These are phyloP conservation scores for Dolichopus griseipennis DNA, from an alignment of 2,888 invertebrate genomes.

Conservation along the genomic window DNA sequence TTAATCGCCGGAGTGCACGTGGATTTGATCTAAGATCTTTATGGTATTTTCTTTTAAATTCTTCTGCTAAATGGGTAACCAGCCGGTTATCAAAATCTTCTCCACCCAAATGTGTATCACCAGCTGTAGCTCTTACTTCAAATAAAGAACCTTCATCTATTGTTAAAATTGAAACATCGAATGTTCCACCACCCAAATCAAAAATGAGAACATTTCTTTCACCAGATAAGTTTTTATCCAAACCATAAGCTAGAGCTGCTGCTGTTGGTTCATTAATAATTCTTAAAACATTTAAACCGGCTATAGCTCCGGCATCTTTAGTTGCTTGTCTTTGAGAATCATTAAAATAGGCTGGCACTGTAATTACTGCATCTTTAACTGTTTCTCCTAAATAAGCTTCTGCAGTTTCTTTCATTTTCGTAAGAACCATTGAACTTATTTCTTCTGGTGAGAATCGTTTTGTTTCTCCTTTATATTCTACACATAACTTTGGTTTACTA, in stretches of 20 bases:
- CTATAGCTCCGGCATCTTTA: slow-evolving; percentile 86
- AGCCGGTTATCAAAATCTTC: slow-evolving; percentile 83
- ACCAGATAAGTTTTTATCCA: slow-evolving; percentile 72
- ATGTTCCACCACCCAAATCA: slow-evolving; percentile 67
- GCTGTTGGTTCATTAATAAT: slow-evolving; percentile 90
- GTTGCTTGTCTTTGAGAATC: slow-evolving; percentile 85
- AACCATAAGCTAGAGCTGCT: slow-evolving; percentile 85
- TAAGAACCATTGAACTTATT: slow-evolving; percentile 85
- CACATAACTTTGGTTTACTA: slow-evolving; percentile 73
- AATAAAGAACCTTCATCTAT: slow-evolving; percentile 82
- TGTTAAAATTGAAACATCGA: slow-evolving; percentile 89
- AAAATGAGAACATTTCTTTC: slow-evolving; percentile 71
- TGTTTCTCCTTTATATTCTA: slow-evolving; percentile 77
- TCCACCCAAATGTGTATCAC: slow-evolving; percentile 86
- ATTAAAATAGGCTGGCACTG: slow-evolving; percentile 85
- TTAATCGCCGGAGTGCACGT: slow-evolving; percentile 56
- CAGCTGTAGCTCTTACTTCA: slow-evolving; percentile 87
- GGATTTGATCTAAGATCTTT: slow-evolving; percentile 58
- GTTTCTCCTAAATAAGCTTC: slow-evolving; percentile 79
- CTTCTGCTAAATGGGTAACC: slow-evolving; percentile 75
- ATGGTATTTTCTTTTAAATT: slow-evolving; percentile 70
- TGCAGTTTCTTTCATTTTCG: slow-evolving; percentile 87
- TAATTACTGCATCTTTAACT: slow-evolving; percentile 76
- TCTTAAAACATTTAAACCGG: slow-evolving; percentile 80
- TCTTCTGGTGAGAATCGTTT: slow-evolving; percentile 86